These are phyloP conservation scores for Macroramphosus scolopax DNA, from an alignment of 2,797 vertebrate species.

Conservation along the genomic window DNA sequence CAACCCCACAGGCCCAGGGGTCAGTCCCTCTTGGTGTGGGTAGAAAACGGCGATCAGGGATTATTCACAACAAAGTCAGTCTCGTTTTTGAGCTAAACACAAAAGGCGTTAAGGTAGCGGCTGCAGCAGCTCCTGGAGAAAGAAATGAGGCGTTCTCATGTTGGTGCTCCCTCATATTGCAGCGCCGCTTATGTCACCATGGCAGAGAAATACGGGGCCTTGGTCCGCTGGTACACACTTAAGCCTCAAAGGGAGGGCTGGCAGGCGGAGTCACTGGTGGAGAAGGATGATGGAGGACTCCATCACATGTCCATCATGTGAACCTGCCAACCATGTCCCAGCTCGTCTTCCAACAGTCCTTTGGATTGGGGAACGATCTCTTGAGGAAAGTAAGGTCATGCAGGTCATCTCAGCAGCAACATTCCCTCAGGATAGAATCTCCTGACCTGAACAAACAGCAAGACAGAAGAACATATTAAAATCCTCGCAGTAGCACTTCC, in stretches of 20 bases:
- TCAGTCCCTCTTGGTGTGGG: constrained; percentile 44
- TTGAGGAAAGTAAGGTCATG: constrained; percentile 50
- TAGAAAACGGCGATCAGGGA: constrained; percentile 24
- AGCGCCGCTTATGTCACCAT: constrained; percentile 82
- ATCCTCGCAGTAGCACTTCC: constrained; percentile 12
- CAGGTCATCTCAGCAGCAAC: constrained; percentile 65
- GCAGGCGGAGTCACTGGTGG: constrained; percentile 52
- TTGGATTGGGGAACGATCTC: constrained; percentile 59
- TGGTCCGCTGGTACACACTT: constrained; percentile 59
- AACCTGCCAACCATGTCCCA: constrained; percentile 54
- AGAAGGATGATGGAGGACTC: constrained; percentile 67
- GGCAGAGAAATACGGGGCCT: constrained; percentile 74
- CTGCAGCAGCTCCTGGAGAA: constrained; percentile 66
- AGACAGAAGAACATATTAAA: constrained; percentile 28
- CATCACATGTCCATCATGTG: constrained; percentile 69
- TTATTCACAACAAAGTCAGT: constrained; percentile 42
- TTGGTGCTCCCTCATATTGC: constrained; percentile 74
- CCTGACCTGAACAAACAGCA: constrained; percentile 48
- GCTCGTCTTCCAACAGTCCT: constrained; percentile 13
- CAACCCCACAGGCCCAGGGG: constrained; percentile 60
- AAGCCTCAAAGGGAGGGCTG: constrained; percentile 49
- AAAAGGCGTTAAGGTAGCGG: constrained; percentile 44
- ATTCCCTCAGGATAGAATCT: constrained; percentile 44
- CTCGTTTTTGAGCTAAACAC: constrained; percentile 30
- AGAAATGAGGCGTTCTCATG: constrained; percentile 60